phyloP scores from a whole-genome alignment of 2,888 invertebrate genomes.

The Heteromurus nitidus region DNA sequence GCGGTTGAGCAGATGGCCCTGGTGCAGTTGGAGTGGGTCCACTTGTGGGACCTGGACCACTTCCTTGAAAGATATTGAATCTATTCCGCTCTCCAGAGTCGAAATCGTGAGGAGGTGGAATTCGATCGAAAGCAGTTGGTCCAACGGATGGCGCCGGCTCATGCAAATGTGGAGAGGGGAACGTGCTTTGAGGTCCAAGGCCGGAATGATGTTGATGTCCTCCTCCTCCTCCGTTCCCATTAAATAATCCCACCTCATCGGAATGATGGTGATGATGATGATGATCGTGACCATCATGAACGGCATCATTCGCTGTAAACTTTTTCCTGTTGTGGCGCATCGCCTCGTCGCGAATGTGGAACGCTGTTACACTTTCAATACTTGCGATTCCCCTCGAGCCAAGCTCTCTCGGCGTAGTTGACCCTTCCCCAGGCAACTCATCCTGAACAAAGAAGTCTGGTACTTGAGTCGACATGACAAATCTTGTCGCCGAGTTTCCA shows the following conservation, averaged over 20 bases:
- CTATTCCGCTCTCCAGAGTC: constrained; percentile 38
- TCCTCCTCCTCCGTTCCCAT: neutral
- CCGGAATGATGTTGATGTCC: neutral
- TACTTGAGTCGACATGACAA: constrained; percentile 32
- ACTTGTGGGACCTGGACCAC: neutral
- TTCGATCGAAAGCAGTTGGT: neutral
- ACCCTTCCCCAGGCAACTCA: constrained; percentile 1
- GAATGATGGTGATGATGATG: neutral
- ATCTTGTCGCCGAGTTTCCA: constrained; percentile 26
- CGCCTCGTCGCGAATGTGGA: neutral
- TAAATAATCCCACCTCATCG: too few relatives aligned
- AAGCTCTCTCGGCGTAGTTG: neutral
- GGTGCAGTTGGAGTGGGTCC: neutral
- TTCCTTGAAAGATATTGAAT: constrained; percentile 25
- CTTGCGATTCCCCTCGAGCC: neutral
- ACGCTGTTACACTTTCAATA: neutral
- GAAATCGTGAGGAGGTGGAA: constrained; percentile 36
- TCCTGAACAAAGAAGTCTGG: constrained; percentile 46
- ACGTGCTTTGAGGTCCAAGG: neutral
- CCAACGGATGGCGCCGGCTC: too few relatives aligned
- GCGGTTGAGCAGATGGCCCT: neutral
- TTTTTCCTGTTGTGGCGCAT: constrained; percentile 3
- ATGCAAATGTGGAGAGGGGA: neutral
- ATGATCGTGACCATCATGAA: neutral
- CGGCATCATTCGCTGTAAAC: constrained; percentile 17